Evolutionary conservation across 2,797 vertebrate species (phyloP), one percentile per base, ranked within the genome.

Genomic region (Protonibea diacanthus): DNA sequence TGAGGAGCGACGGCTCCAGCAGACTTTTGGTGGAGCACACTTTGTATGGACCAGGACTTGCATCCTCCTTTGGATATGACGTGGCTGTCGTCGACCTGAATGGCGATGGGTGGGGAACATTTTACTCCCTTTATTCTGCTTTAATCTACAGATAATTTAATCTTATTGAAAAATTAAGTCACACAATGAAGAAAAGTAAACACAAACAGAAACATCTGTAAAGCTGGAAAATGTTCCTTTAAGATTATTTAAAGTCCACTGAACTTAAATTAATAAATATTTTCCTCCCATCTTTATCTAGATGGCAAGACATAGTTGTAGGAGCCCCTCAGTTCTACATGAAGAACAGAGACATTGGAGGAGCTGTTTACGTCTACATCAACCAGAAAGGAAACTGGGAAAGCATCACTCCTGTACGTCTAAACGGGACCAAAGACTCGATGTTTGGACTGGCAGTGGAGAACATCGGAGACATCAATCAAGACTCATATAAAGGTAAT

Each of bases 371-470:
- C 18, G 80, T 99, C 82, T 99, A 99, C 89, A 96, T 99, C 61
- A 99, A 99, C 90, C 92, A 88, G 68, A 94, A 85, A 17, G 98
- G 98, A 65, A 92, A 76, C 6, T 99, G 97, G 98, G 93, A 94
- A 4, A 86, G 91, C 0, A 89, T 97, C 69, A 95, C 84, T 62
- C 97, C 97, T 1, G 65, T 96, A 40, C 96, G 96, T 73, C 93
- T 99, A 1, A 96, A 96, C 0, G 98, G 98, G 74, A 96, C 95
- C 72, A 96, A 96, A 55, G 95, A 97, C 90, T 99, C 98, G 0
- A 99, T 99, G 98, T 99, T 99, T 82, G 98, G 98, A 45, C 94
- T 99, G 81, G 96, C 97, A 0, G 98, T 99, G 74, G 95, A 98
- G 88, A 97, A 97, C 70, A 94, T 98, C 2, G 98, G 98, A 6